These are phyloP conservation scores for Urocynchramus pylzowi DNA, from an alignment of 2,113 vertebrate species.

Conservation along the genomic window DNA sequence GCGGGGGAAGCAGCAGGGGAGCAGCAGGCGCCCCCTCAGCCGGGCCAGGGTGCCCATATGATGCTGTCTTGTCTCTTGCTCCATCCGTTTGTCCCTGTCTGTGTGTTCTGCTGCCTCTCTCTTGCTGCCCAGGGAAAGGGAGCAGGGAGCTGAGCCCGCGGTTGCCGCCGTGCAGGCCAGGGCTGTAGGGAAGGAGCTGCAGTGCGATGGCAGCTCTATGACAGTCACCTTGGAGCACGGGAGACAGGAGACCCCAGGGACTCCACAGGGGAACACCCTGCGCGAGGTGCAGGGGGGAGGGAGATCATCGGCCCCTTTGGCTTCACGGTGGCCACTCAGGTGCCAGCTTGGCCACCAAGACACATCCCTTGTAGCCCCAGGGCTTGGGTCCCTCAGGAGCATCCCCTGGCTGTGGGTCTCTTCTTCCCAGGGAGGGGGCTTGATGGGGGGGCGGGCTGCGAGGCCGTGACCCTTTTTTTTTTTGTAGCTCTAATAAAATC, in stretches of 20 bases:
- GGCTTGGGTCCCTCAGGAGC: neutral
- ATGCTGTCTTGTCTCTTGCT: conserved; percentile 62
- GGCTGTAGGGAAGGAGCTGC: neutral
- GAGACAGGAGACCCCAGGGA: neutral
- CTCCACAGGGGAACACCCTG: neutral
- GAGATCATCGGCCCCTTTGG: neutral
- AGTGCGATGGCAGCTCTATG: neutral
- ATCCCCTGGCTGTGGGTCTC: neutral
- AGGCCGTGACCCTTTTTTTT: conserved; percentile 61
- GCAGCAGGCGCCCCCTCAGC: conserved; percentile 17
- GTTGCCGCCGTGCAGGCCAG: neutral
- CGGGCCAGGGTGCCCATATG: conserved; percentile 25
- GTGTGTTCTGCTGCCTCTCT: conserved; percentile 52
- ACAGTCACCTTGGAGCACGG: neutral
- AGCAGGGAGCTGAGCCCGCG: neutral
- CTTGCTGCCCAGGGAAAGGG: conserved; percentile 8
- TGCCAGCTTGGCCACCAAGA: neutral
- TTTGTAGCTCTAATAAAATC: conserved; percentile 79
- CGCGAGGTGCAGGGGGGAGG: neutral
- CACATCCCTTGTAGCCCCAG: neutral
- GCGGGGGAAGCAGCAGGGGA: neutral
- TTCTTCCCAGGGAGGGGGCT: neutral
- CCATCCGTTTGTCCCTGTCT: conserved; percentile 69
- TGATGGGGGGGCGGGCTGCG: neutral
- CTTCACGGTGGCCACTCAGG: neutral